Percentiles rank a stretch among this genome's conserved stretches.
Evolutionary conservation across 2,888 invertebrate species (phyloP).

Genomic region (Hydropsyche betteni): DNA sequence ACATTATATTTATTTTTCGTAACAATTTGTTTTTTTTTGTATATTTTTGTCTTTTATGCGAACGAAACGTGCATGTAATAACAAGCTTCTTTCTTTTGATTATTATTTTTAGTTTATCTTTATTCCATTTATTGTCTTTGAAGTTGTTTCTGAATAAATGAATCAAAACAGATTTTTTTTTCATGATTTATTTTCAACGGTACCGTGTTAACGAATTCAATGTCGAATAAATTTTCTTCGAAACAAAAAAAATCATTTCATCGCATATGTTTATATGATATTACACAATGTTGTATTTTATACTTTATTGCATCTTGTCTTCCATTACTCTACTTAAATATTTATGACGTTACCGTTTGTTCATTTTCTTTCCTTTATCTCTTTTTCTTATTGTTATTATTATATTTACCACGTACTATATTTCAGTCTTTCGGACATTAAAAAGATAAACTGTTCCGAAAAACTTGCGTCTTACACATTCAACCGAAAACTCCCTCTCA

Average conservation of each 20-base stretch:
- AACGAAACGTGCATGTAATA: conserved; percentile 35
- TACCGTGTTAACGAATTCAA: not conserved
- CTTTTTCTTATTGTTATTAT: too few relatives aligned
- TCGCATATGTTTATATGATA: not conserved
- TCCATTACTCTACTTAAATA: not conserved
- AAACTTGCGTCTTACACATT: not conserved
- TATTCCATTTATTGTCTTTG: conserved; percentile 42
- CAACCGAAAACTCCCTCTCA: not conserved
- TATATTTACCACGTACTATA: not conserved
- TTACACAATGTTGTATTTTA: not conserved
- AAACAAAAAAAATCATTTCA: not conserved
- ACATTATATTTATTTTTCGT: too few relatives aligned
- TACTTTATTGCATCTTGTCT: too few relatives aligned
- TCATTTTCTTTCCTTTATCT: conserved; percentile 8
- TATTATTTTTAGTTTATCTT: conserved; percentile 45
- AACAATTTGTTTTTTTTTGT: too few relatives aligned
- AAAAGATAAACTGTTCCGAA: conserved; percentile 18
- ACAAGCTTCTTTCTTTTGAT: conserved; percentile 43
- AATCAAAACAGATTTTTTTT: conserved; percentile 24
- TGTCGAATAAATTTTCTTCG: not conserved
- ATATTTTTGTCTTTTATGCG: too few relatives aligned
- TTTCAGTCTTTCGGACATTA: not conserved
- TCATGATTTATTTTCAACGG: not conserved
- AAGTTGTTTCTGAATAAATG: conserved; percentile 21
- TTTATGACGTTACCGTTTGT: conserved; percentile 33